phyloP scores from a whole-genome alignment of 2,113 vertebrate species.

The Archilochus colubris region DNA sequence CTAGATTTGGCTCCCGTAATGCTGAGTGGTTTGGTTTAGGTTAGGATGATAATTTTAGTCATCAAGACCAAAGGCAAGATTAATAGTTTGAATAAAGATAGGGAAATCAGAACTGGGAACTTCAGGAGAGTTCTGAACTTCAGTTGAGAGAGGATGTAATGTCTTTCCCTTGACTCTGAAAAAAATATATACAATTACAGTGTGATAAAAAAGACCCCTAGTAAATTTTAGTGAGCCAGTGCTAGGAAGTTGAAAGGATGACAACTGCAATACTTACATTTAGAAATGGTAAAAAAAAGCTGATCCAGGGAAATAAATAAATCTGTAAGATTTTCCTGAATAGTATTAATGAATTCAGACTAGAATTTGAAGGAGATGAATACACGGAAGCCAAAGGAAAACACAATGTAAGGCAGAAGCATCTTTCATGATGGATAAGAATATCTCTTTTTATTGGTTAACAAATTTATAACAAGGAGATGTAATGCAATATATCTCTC shows the following conservation, averaged over 20 bases:
- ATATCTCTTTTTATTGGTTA: background rate
- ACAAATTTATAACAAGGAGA: background rate
- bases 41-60: background rate
- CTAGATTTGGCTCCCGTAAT: background rate
- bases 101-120: background rate
- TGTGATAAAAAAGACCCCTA: background rate
- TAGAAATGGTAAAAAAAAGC: background rate
- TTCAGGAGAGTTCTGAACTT: background rate
- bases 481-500: background rate
- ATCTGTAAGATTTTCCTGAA: background rate
- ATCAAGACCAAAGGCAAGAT: background rate
- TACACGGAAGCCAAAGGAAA: background rate
- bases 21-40: background rate
- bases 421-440: background rate
- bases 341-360: background rate
- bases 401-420: background rate
- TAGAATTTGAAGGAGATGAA: background rate
- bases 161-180: background rate
- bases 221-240: background rate
- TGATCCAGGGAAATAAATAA: background rate
- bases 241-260: background rate
- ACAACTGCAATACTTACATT: background rate
- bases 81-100: background rate
- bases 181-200: background rate
- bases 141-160: accelerated